Base-by-base conservation (phyloP, 1,140 invertebrate genomes). In the Temnothorax curvispinosus region DNA sequence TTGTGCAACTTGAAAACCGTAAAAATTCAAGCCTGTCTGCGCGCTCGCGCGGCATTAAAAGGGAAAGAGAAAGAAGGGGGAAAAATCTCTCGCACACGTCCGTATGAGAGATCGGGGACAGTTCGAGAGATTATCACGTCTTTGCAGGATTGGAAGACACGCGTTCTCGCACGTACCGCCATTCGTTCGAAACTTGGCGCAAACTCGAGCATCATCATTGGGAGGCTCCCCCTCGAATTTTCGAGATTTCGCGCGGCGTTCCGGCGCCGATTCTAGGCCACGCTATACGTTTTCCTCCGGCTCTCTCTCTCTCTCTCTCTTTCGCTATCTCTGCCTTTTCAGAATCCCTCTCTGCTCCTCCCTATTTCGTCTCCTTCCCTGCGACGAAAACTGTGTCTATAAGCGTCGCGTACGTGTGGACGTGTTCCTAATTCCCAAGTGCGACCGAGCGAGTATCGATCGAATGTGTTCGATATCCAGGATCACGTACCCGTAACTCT, bases 401-500 rank as follows among this genome's bases (percentile, higher is more conserved):
- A 60, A 69, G 56, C 81, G 15, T 9, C 50, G 47, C 56, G 69
- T 67, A 87, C 77, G 81, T 86, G 77, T 75, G 78, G 5, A 89
- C 88, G 85, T 85, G 89, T 89, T 87, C 88, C 88, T 89, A 87
- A 90, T 90, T 90, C 87, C 74, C 85, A 89, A 85, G 54, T 80
- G 85, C 64, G 47, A 47, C 62, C 75, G 58, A 47, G 41, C 52
- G 32, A 15, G 65, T 76, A 89, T 90, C 89, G 89, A 90, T 87
- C 88, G 88, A 64, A 69, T 74, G 60, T 85, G 75, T 72, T 88
- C 89, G 89, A 90, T 88, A 87, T 82, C 76, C 80, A 80, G 89
- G 86, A 90, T 90, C 86, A 81, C 89, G 85, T 85, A 90, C 80
- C 62, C 89, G 89, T 90, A 90, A 90, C 89, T 90, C 89, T 86